Base-by-base conservation (phyloP, 2,888 invertebrate genomes). In the Thumatha senex region DNA sequence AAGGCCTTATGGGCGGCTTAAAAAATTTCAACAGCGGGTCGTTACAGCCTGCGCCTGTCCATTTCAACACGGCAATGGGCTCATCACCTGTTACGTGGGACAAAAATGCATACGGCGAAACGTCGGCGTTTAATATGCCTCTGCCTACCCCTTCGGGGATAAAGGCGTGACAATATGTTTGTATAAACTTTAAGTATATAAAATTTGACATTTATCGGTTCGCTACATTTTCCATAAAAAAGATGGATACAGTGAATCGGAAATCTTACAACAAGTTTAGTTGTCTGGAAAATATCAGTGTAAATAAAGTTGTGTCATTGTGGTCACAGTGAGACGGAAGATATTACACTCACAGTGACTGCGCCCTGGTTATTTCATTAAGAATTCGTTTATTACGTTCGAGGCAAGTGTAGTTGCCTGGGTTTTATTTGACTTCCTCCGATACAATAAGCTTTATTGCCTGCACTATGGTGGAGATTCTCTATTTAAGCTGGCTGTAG, bases 371-470 rank as follows among this genome's bases (percentile, higher is more conserved):
- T 67, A 67, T 61, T 61, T 54, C 40, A 63, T 65, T 65, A 61
- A 36, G 30, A 53, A 58, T 63, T 67, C 56, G 67, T 64, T 67
- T 67, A 67, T 56, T 56, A 48, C 52, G 62, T 59, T 54, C 46
- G 29, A 34, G 40, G 35, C 14, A 55, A 65, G 55, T 62, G 59
- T 50, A 48, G 14, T 5, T 24, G 18, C n/a, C 29, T 24, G 10
- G 11, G 1, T 46, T 46, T 62, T 60, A 67, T 66, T 66, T 51
- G 55, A 67, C 64, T 67, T 54, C 40, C 42, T 31, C 44, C 31
- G 13, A 30, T 49, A 61, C 51, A 41, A 31, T 57, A 57, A 62
- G 47, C 62, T 62, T 60, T 64, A 67, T 67, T 57, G 52, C 43
- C 18, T 36, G 48, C 42, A 47, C 58, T 51, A 58, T 48, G 51